Evolutionary conservation across 2,888 invertebrate species (phyloP).

Genomic region (Cantharis rustica): DNA sequence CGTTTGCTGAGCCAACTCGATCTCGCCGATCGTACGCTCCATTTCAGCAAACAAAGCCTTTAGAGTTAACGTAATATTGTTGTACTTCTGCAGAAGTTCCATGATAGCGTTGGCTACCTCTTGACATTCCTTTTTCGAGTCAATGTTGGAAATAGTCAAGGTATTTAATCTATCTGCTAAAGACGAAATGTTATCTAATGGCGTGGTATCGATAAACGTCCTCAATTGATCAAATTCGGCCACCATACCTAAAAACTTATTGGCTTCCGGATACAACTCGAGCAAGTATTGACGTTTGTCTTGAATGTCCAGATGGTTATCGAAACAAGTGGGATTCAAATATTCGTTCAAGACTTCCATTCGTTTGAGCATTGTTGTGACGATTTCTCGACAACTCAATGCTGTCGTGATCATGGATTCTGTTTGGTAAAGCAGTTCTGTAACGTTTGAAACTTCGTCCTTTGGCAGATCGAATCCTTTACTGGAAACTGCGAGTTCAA

Average conservation of each 20-base stretch:
- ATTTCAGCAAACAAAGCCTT: slow-evolving; percentile 57
- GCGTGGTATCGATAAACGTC: slow-evolving; percentile 54
- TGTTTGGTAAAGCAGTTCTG: slow-evolving; percentile 56
- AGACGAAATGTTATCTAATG: slow-evolving; percentile 54
- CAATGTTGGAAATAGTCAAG: slow-evolving; percentile 53
- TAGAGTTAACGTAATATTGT: slow-evolving; percentile 57
- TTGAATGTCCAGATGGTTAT: slow-evolving; percentile 54
- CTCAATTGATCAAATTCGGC: slow-evolving; percentile 53
- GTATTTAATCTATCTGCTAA: slow-evolving; percentile 54
- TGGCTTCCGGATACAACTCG: slow-evolving; percentile 56
- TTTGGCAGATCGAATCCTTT: slow-evolving; percentile 41
- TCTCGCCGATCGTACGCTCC: slow-evolving; percentile 54
- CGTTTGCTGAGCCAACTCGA: slow-evolving; percentile 52
- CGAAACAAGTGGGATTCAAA: slow-evolving; percentile 56
- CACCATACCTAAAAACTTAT: slow-evolving; percentile 51
- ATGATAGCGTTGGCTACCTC: slow-evolving; percentile 52
- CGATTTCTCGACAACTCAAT: slow-evolving; percentile 58
- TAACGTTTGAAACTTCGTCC: slow-evolving; percentile 45
- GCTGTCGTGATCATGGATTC: slow-evolving; percentile 60
- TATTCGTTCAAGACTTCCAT: slow-evolving; percentile 57
- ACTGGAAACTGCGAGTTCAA: slow-evolving; percentile 57
- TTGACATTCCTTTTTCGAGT: slow-evolving; percentile 53
- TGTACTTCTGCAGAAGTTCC: slow-evolving; percentile 56
- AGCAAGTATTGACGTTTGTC: slow-evolving; percentile 57
- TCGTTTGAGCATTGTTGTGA: slow-evolving; percentile 55